These are phyloP conservation scores for Ichneumoninae sp. DNA, from an alignment of 2,888 invertebrate genomes.

Conservation along the genomic window DNA sequence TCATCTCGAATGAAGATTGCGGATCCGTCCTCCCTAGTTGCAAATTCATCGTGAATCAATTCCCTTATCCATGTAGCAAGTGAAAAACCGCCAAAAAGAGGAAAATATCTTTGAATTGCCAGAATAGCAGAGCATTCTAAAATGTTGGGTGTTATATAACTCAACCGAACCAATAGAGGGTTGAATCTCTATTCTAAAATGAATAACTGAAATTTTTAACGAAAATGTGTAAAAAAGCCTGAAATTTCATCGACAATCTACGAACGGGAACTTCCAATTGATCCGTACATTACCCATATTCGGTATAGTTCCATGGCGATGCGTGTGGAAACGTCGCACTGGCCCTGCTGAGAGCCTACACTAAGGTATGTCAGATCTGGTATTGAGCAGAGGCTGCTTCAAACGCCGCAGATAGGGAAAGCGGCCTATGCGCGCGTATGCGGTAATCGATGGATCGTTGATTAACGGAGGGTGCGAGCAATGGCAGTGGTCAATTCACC, in stretches of 20 bases:
- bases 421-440: constrained; percentile 29
- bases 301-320: neutral
- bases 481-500: constrained; percentile 23
- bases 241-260: neutral
- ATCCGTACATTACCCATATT: neutral
- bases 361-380: constrained; percentile 12
- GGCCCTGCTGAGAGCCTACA: neutral
- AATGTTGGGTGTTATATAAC: neutral
- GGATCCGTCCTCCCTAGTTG: constrained; percentile 54
- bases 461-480: constrained; percentile 48
- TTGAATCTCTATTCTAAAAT: neutral
- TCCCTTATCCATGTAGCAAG: neutral
- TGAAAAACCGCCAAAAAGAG: neutral
- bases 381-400: constrained; percentile 7
- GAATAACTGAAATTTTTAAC: neutral
- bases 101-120: neutral
- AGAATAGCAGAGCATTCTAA: neutral
- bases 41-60: constrained; percentile 68
- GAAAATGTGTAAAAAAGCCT: neutral
- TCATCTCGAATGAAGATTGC: no score
- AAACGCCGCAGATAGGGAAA: constrained; percentile 29
- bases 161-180: neutral
- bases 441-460: constrained; percentile 59
- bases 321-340: neutral
- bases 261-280: neutral